Percentiles rank a stretch among this genome's conserved stretches.
Evolutionary conservation across 1,140 invertebrate species (phyloP).

Genomic region (Cydia splendana): DNA sequence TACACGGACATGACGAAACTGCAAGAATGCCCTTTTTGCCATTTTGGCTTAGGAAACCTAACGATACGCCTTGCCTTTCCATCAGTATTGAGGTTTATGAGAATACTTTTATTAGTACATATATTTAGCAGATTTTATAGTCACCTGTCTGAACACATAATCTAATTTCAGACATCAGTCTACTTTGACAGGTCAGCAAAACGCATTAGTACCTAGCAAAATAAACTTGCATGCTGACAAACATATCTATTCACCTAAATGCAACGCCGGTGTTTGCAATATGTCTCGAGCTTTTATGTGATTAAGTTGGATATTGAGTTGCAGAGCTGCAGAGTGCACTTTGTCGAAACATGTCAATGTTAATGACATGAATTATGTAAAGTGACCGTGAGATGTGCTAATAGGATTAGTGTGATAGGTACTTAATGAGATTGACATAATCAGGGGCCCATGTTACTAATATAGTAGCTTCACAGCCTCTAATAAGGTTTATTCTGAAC

Average conservation of each 20-base stretch:
- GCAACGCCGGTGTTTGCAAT: background rate
- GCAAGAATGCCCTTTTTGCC: too few species aligned
- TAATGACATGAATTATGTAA: background rate
- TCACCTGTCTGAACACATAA: too few species aligned
- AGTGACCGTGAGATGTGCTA: background rate
- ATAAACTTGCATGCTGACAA: background rate
- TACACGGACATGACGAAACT: too few species aligned
- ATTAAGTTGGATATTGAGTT: background rate
- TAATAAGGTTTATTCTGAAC: too few species aligned
- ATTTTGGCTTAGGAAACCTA: too few species aligned
- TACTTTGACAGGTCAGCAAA: background rate
- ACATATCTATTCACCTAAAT: background rate
- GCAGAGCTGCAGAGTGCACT: background rate
- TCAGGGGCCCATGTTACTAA: too few species aligned
- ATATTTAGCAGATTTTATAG: too few species aligned
- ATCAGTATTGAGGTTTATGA: too few species aligned
- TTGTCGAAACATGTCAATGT: conserved; percentile 8
- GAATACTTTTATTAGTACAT: too few species aligned
- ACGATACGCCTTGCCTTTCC: too few species aligned
- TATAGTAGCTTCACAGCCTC: too few species aligned
- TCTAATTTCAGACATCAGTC: background rate
- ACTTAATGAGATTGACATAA: too few species aligned
- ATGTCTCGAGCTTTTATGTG: background rate
- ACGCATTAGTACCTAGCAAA: background rate
- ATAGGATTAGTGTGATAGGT: background rate